Evolutionary conservation across 2,888 invertebrate genomes (phyloP), one percentile per base, ranked within the genome.

Genomic region (Octonoba sinensis): DNA sequence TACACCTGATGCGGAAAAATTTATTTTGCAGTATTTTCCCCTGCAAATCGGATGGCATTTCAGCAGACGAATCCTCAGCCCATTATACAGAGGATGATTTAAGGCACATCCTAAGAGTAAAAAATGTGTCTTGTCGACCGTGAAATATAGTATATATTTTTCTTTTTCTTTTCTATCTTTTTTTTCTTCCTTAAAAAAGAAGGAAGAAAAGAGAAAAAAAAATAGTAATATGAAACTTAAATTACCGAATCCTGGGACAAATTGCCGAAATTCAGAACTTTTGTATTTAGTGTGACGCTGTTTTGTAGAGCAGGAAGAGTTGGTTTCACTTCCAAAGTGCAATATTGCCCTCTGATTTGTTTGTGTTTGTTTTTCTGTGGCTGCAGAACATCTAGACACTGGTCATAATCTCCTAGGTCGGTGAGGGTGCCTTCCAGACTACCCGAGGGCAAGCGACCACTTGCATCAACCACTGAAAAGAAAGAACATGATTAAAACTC

Each of bases 391-490:
- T 82, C 62, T 56, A 82, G 49, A 27, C 82, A 82, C 51, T 82
- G 76, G 44, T 82, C 82, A n/a, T 82, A 82, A 22, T 82, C 82
- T 1, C 82, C 82, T 8, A 82, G 27, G 16, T 82, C 82, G 3
- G 82, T 82, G 11, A 82, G 67, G 3, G 82, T 82, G 16, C 76
- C 82, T 27, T 59, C 75, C 22, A 82, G 49, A n/a, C 76, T 82
- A 3, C 82, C 82, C 0, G 82, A 82, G 2, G 82, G 82, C 1
- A 82, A 18, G 4, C 82, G 71, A 6, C 82, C 82, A 18, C 72
- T 82, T 1, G 82, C 59, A 51, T 82, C 82, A 13, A 72, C 82
- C 82, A 82, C 82, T 82, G 56, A 56, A 66, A 82, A 22, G 13
- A 16, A 77, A 36, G 65, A 22, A 57, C 4, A 20, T 54, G n/a